Evolutionary conservation across 2,797 vertebrate genomes (phyloP), one percentile per base, ranked within the genome.

Genomic region (Bovichtus diacanthus): DNA sequence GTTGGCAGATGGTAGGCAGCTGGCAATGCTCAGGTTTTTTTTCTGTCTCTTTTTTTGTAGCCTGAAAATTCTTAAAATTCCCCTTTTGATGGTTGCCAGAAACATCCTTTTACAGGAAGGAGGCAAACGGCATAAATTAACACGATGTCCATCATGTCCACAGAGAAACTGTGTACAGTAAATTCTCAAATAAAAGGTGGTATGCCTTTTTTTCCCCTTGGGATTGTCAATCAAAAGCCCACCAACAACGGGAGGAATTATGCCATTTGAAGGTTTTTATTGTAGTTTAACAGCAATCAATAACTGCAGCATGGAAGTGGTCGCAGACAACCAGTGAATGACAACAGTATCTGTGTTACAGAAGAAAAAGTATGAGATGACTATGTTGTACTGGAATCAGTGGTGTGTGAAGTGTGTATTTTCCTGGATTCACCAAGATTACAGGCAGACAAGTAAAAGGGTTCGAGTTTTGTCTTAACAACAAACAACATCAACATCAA

Each of bases 1-100:
- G 2, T 11, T 49, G 76, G 78, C 83, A 90, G 85, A 89, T 82
- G 85, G 82, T 41, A 78, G 59, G 69, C 78, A 86, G 77, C 72
- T 88, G 82, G 77, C 56, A 70, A 47, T 41, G 29, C 23, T 65
- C 12, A n/a, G n/a, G n/a, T 6, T 9, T 29, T 13, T 16, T 79
- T 47, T 58, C 5, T 62, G 29, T 65, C 50, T 55, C 2, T 46
- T 38, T 72, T 59, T 77, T n/a, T 36, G 47, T 34, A 15, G 9
- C 23, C 19, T 64, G 10, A 56, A n/a, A 60, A 58, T 46, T 54
- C 27, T 44, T 44, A 46, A 74, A 70, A 69, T 63, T 63, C 7
- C 3, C 39, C 11, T 72, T 76, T 56, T n/a, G n/a, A 3, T 23
- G n/a, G 13, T 54, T 78, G 41, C 31, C 62, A 61, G 38, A 78